A percentile compares a stretch with the other conserved stretches of the same genome.
Evolutionary conservation across 2,113 vertebrate genomes (phyloP).

Genomic region (Motacilla alba): DNA sequence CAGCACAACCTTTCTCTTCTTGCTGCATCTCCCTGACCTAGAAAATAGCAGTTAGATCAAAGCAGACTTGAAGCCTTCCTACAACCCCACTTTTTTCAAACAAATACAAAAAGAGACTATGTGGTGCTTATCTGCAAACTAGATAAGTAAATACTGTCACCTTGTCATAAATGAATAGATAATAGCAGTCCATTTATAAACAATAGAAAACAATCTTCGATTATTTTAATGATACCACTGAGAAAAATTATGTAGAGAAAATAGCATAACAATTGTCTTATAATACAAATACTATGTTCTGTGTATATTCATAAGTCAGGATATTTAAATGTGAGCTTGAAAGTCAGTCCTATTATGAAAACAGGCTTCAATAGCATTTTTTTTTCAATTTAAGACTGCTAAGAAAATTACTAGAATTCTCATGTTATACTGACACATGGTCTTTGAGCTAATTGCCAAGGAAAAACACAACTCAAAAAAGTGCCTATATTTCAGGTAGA

Average conservation of each 20-base stretch:
- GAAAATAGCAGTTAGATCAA: neutral
- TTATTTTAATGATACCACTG: slow-evolving; percentile 24
- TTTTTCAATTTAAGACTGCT: neutral
- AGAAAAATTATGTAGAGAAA: neutral
- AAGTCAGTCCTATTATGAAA: neutral
- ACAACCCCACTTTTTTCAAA: neutral
- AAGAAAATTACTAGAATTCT: neutral
- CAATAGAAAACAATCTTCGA: slow-evolving; percentile 5
- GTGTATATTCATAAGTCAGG: neutral
- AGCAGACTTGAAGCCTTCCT: neutral
- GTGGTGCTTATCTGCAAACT: neutral
- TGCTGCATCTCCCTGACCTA: neutral
- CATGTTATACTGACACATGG: neutral
- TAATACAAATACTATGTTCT: neutral
- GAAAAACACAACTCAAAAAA: neutral
- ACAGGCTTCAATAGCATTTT: neutral
- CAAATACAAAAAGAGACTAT: neutral
- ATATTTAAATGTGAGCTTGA: neutral
- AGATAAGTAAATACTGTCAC: slow-evolving; percentile 8
- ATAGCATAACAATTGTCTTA: neutral
- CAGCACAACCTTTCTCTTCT: neutral
- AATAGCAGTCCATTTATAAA: slow-evolving; percentile 50
- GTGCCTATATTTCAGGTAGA: neutral
- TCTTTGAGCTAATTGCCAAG: neutral
- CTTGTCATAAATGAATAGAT: slow-evolving; percentile 25